These are phyloP conservation scores for Rhabdophis nuchalis DNA, from an alignment of 2,797 vertebrate species.

Conservation along the genomic window DNA sequence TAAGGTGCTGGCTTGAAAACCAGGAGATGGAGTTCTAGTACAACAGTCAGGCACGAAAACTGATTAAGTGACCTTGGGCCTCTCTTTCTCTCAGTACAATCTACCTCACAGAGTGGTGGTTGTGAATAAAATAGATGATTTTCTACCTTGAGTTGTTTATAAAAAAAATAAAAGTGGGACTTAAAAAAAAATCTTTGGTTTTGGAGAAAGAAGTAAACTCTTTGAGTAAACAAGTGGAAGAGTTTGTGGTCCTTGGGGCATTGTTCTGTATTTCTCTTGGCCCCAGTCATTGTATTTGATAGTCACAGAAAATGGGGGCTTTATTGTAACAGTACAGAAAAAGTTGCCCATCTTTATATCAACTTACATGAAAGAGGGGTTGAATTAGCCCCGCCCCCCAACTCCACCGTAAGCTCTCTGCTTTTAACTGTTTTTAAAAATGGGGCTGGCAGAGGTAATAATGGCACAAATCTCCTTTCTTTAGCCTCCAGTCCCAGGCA, in stretches of 20 bases:
- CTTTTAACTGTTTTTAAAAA: background rate
- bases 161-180: no score
- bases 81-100: no score
- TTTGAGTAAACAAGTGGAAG: background rate
- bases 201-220: background rate
- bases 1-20: no score
- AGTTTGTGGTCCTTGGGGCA: background rate
- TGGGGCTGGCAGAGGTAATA: background rate
- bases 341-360: background rate
- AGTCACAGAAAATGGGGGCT: background rate
- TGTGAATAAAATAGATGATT: no score
- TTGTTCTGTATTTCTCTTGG: background rate
- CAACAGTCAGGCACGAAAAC: no score
- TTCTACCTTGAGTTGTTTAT: no score
- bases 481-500: constrained; percentile 65
- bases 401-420: background rate
- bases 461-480: background rate
- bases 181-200: no score
- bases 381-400: background rate
- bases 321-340: background rate
- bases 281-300: background rate
- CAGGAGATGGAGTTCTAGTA: no score
- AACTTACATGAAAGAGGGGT: background rate
- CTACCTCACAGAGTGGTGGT: no score
- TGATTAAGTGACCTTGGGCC: no score